These are phyloP conservation scores for Hoplostethus atlanticus DNA, from an alignment of 2,797 vertebrate genomes.

Conservation along the genomic window DNA sequence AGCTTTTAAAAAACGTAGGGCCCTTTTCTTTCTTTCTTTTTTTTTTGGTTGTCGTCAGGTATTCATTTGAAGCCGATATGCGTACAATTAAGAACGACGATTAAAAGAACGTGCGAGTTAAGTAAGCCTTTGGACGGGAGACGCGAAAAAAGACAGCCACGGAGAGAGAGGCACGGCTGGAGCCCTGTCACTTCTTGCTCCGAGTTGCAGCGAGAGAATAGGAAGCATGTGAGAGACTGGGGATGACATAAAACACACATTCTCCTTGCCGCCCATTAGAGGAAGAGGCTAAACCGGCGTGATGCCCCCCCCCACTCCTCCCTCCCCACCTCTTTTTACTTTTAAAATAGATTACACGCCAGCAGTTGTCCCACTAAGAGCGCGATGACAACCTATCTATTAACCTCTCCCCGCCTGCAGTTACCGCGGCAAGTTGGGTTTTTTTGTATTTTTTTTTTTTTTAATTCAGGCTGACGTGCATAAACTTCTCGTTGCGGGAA, in stretches of 20 bases:
- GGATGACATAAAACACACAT: conserved; percentile 94
- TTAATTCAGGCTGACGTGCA: conserved; percentile 76
- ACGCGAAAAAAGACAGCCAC: conserved; percentile 78
- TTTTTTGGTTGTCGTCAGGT: conserved; percentile 83
- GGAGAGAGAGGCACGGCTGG: conserved; percentile 83
- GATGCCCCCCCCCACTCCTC: conserved; percentile 77
- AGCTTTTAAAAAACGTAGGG: conserved; percentile 87
- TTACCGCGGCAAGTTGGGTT: conserved; percentile 83
- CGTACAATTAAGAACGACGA: conserved; percentile 90
- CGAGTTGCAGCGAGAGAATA: conserved; percentile 90
- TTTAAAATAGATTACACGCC: conserved; percentile 84
- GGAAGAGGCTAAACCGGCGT: conserved; percentile 90
- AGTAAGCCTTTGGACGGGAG: conserved; percentile 62
- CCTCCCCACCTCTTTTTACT: conserved; percentile 60
- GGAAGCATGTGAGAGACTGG: conserved; percentile 88
- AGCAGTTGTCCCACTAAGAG: conserved; percentile 75
- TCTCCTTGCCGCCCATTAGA: conserved; percentile 88
- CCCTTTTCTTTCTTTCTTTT: conserved; percentile 85
- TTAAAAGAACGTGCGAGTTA: conserved; percentile 86
- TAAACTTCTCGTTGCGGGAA: conserved; percentile 87
- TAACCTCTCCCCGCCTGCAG: conserved; percentile 63
- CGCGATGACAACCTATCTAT: conserved; percentile 75
- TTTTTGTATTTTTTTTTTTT: no score
- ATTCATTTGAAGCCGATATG: conserved; percentile 93
- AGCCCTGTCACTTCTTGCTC: conserved; percentile 93